Conservation (phyloP, 2,113 vertebrate species). For the Tachysurus fulvidraco region DNA sequence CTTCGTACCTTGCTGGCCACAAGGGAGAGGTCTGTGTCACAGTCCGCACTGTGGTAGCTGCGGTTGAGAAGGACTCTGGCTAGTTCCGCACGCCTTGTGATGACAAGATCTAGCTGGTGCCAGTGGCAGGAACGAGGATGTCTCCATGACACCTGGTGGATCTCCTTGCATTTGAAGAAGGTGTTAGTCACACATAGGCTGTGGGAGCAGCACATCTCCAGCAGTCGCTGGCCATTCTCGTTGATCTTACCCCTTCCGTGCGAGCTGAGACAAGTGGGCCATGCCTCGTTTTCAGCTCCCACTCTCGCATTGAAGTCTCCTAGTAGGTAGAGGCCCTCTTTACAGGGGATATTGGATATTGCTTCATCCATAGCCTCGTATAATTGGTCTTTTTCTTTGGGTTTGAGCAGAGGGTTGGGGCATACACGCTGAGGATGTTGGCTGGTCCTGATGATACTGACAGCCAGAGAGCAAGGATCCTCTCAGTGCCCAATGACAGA, state of each 20-base stretch:
- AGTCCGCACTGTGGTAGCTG: neutral
- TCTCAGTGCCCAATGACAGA: too few species aligned
- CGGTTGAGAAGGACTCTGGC: neutral
- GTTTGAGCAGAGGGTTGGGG: neutral
- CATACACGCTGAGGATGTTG: neutral
- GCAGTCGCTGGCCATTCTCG: neutral
- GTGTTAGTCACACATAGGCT: neutral
- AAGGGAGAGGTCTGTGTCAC: neutral
- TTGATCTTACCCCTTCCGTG: neutral
- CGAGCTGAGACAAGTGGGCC: neutral
- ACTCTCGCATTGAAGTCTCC: neutral
- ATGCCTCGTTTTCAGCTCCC: neutral
- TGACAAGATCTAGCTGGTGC: conserved; percentile 2
- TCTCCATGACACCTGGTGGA: neutral
- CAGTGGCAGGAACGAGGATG: neutral
- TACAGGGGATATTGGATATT: neutral
- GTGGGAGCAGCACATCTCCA: neutral
- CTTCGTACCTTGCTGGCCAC: neutral
- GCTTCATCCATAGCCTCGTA: neutral
- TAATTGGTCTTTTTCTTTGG: conserved; percentile 9
- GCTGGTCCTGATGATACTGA: too few species aligned
- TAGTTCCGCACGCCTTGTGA: neutral
- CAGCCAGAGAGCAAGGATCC: too few species aligned
- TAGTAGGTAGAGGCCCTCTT: neutral
- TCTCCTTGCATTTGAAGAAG: conserved; percentile 13